These are phyloP conservation scores for Hyperoplus lanceolatus DNA, from an alignment of 2,797 vertebrate genomes.

Conservation along the genomic window DNA sequence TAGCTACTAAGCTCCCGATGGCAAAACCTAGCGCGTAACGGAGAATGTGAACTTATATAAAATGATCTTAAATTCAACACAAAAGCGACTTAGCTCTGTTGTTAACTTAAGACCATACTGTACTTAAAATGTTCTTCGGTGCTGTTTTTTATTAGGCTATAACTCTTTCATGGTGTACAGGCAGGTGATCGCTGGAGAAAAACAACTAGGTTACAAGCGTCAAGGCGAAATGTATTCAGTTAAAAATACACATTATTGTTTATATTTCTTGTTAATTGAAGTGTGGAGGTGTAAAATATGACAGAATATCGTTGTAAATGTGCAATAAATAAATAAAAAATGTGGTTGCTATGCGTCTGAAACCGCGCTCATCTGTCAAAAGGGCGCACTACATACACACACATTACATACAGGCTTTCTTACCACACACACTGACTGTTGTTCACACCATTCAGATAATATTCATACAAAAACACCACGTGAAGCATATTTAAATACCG, in stretches of 20 bases:
- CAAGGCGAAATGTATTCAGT: neutral
- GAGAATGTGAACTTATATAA: constrained; percentile 33
- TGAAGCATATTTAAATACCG: neutral
- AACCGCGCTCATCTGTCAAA: constrained; percentile 76
- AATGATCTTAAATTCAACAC: constrained; percentile 2
- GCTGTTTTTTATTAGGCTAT: neutral
- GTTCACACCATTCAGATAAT: neutral
- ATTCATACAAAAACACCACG: neutral
- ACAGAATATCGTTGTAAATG: constrained; percentile 6
- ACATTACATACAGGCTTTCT: no score
- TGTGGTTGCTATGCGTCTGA: constrained; percentile 45
- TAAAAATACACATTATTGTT: neutral
- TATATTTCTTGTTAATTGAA: neutral
- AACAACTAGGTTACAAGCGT: neutral
- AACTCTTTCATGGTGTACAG: neutral
- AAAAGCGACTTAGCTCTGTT: neutral
- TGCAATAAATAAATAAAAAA: constrained; percentile 29
- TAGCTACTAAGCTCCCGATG: constrained; percentile 31
- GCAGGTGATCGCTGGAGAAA: constrained; percentile 16
- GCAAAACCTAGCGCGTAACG: constrained; percentile 21
- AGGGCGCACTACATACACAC: constrained; percentile 39
- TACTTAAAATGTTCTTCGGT: neutral
- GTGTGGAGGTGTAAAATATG: neutral
- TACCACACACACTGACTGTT: constrained; percentile 4
- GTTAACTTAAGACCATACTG: neutral